Evolutionary conservation across 2,797 vertebrate species (phyloP).

Genomic region (Myiotriccus ornatus): DNA sequence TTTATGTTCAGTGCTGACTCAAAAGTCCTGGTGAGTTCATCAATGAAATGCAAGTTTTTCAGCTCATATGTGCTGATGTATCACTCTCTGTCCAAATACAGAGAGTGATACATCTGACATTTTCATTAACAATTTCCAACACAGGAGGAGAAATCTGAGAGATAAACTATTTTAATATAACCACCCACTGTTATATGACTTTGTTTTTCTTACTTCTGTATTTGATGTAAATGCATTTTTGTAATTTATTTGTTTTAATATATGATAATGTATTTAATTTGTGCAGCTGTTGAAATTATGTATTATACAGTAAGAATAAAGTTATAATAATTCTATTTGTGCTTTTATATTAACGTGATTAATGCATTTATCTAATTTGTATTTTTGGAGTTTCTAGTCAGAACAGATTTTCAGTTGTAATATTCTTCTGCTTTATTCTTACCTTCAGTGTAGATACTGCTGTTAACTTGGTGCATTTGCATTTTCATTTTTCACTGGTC

Average conservation of each 20-base stretch:
- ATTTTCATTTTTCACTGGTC: not conserved
- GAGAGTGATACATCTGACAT: not conserved
- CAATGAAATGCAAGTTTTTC: not conserved
- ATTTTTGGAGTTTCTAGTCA: not conserved
- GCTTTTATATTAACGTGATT: not conserved
- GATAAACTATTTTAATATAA: not conserved
- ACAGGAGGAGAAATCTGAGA: not conserved
- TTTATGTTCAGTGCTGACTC: not conserved
- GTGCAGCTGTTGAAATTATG: not conserved
- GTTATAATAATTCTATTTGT: not conserved
- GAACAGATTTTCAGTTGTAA: not conserved
- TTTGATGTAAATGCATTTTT: not conserved
- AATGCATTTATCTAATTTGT: not conserved
- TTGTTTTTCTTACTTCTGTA: not conserved
- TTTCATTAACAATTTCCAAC: not conserved
- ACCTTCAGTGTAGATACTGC: not conserved
- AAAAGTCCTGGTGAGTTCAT: not conserved
- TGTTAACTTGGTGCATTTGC: not conserved
- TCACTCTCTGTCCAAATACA: not conserved
- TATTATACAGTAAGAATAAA: not conserved
- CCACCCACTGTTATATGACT: not conserved
- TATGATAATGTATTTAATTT: not conserved
- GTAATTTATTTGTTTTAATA: not conserved
- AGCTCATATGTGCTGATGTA: not conserved
- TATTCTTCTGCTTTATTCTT: not conserved